These are phyloP conservation scores for Plecotus auritus DNA, from an alignment of 2,113 vertebrate genomes.

Conservation along the genomic window DNA sequence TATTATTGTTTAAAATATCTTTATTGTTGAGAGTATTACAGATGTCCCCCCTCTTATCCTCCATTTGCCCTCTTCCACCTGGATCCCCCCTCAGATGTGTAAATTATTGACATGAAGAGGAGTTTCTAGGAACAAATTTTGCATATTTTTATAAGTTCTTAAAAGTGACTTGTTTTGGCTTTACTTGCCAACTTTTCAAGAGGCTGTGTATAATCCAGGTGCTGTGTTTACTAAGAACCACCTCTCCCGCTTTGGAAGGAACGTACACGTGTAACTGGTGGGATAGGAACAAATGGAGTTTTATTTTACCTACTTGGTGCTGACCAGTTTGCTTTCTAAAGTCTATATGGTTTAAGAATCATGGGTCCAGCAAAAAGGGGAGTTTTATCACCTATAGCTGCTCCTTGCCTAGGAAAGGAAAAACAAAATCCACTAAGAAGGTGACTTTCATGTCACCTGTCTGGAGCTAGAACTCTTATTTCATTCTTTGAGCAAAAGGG, in stretches of 20 bases:
- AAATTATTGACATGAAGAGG: not conserved
- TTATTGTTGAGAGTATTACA: no score
- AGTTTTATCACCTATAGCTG: not conserved
- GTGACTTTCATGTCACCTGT: not conserved
- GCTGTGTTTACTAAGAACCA: not conserved
- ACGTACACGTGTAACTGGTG: not conserved
- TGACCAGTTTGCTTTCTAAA: not conserved
- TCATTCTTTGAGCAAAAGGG: not conserved
- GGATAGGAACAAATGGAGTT: not conserved
- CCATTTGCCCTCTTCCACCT: no score
- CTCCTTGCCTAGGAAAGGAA: not conserved
- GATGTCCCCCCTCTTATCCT: no score
- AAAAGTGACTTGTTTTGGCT: not conserved
- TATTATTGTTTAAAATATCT: no score
- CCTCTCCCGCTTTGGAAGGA: not conserved
- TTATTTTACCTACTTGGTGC: not conserved
- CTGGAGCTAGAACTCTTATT: not conserved
- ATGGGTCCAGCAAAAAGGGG: not conserved
- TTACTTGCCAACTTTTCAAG: not conserved
- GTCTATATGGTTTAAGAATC: not conserved
- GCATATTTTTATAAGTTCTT: no score
- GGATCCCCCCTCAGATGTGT: not conserved
- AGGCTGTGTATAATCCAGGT: not conserved
- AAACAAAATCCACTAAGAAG: not conserved
- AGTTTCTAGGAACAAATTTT: not conserved